phyloP scores from a whole-genome alignment of 2,797 vertebrate species.

The Chanos chanos region DNA sequence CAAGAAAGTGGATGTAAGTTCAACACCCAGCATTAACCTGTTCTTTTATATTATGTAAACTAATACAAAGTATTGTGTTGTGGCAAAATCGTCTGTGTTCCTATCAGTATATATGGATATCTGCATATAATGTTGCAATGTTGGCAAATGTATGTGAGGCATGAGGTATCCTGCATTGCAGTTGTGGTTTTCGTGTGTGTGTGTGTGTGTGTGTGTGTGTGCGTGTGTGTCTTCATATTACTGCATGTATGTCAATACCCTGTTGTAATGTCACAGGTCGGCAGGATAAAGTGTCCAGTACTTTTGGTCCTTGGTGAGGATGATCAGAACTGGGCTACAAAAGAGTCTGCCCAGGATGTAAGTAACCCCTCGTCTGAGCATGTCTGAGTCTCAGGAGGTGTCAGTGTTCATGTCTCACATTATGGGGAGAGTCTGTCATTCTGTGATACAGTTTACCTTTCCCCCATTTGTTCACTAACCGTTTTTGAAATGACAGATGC shows the following conservation, averaged over 20 bases:
- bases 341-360: slow-evolving; percentile 63
- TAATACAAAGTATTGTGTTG: background rate
- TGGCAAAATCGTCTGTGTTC: background rate
- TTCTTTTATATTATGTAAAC: background rate
- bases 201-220: background rate
- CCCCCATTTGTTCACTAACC: too few relatives aligned
- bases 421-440: too few relatives aligned
- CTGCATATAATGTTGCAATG: too few relatives aligned
- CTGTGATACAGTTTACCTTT: too few relatives aligned
- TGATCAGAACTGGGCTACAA: slow-evolving; percentile 62
- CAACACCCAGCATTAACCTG: background rate
- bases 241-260: background rate
- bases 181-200: background rate
- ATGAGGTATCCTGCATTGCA: too few relatives aligned
- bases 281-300: slow-evolving; percentile 61
- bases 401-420: too few relatives aligned
- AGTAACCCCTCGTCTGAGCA: slow-evolving; percentile 37
- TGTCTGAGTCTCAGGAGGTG: too few relatives aligned
- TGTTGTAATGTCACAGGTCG: too few relatives aligned
- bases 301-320: slow-evolving; percentile 63
- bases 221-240: background rate
- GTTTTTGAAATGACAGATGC: too few relatives aligned
- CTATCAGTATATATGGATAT: background rate
- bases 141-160: too few relatives aligned
- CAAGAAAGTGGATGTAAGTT: slow-evolving; percentile 56